Percentiles rank a stretch among this genome's conserved stretches.
Conservation (phyloP, 2,113 vertebrate genomes). For the Acanthochromis polyacanthus region DNA sequence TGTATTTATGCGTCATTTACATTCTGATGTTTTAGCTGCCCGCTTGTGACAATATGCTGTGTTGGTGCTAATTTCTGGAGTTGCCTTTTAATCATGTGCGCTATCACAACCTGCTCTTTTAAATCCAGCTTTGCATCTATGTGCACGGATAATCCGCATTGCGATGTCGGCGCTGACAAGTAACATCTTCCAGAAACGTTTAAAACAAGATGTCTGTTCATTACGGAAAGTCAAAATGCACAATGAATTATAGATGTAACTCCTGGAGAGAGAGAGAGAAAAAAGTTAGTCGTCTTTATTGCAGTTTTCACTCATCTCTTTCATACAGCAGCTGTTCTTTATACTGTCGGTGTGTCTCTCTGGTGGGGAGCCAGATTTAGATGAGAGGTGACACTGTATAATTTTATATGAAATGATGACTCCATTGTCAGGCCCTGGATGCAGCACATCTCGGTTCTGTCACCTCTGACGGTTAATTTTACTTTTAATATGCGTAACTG, state of each 20-base stretch:
- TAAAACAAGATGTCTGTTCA: too few relatives aligned
- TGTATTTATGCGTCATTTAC: background rate
- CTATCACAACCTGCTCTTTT: too few relatives aligned
- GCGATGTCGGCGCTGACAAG: too few relatives aligned
- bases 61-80: background rate
- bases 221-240: background rate
- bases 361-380: constrained; percentile 39
- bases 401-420: constrained; percentile 57
- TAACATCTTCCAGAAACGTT: too few relatives aligned
- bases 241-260: background rate
- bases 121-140: too few relatives aligned
- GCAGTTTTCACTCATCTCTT: constrained; percentile 8
- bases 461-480: constrained; percentile 9
- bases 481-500: background rate
- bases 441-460: constrained; percentile 20
- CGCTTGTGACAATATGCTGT: background rate
- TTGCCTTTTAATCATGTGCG: too few relatives aligned
- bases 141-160: too few relatives aligned
- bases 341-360: constrained; percentile 31
- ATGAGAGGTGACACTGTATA: constrained; percentile 54
- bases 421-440: constrained; percentile 28
- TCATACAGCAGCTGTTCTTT: constrained; percentile 46
- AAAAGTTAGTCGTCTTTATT: constrained; percentile 13
- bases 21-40: background rate
- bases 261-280: background rate